Conservation (phyloP, 2,888 invertebrate genomes). For the Rotaria macrura region DNA sequence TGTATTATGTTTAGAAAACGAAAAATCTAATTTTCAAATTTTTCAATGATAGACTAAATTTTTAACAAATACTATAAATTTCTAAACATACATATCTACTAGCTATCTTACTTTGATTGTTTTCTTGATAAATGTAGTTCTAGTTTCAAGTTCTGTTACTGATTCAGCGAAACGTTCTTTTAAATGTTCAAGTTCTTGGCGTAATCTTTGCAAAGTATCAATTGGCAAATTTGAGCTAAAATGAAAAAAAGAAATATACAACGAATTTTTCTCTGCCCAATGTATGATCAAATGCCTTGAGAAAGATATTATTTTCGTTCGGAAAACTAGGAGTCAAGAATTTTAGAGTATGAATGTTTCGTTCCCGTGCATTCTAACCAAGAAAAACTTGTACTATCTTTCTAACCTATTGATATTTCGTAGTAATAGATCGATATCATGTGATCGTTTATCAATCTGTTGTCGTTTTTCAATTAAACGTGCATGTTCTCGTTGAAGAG, state of each 20-base stretch:
- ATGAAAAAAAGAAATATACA: not conserved
- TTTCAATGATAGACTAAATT: no score
- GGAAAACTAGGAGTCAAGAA: no score
- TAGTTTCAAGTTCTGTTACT: not conserved
- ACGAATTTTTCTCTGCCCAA: no score
- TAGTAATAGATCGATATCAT: not conserved
- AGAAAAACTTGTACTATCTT: no score
- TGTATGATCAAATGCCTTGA: no score
- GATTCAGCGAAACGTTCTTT: slow-evolving; percentile 1
- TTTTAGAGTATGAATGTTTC: no score
- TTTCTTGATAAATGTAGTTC: not conserved
- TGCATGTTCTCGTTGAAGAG: not conserved
- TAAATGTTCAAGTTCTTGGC: not conserved
- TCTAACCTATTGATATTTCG: not conserved
- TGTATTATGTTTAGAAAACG: no score
- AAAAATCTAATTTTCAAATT: no score
- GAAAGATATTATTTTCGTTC: no score
- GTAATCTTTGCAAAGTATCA: not conserved
- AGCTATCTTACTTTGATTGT: not conserved
- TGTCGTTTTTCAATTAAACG: not conserved
- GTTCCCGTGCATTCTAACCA: no score
- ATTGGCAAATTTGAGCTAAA: not conserved
- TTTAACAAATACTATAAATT: no score
- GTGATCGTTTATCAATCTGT: not conserved
- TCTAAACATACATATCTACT: no score